Percentiles rank a stretch among this genome's conserved stretches.
phyloP scores from a whole-genome alignment of 2,888 invertebrate genomes.

The Platypus cylindrus region DNA sequence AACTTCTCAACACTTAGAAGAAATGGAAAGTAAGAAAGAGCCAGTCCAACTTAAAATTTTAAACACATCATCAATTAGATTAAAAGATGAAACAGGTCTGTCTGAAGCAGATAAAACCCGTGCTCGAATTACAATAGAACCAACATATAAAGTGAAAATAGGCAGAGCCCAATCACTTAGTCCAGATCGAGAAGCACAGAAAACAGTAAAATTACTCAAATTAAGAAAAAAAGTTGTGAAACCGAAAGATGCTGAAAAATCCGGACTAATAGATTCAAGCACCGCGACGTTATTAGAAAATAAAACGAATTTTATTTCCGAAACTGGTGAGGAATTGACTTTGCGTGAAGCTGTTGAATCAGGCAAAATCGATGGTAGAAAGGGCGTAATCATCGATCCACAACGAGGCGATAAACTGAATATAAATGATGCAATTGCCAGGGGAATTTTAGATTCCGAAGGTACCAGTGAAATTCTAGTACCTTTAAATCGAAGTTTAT shows the following conservation, averaged over 20 bases:
- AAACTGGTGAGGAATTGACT: constrained; percentile 48
- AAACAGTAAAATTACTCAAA: constrained; percentile 56
- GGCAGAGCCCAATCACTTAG: constrained; percentile 46
- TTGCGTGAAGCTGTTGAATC: constrained; percentile 63
- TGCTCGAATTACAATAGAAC: constrained; percentile 44
- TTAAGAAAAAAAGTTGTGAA: constrained; percentile 63
- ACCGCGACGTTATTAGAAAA: constrained; percentile 59
- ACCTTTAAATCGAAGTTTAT: constrained; percentile 67
- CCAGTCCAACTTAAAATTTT: constrained; percentile 18
- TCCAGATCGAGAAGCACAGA: constrained; percentile 51
- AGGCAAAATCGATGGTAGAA: constrained; percentile 57
- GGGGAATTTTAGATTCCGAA: constrained; percentile 68
- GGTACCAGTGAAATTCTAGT: constrained; percentile 64
- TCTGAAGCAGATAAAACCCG: constrained; percentile 48
- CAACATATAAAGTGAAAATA: constrained; percentile 53
- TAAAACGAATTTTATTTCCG: constrained; percentile 41
- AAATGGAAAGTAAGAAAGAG: constrained; percentile 10
- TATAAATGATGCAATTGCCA: constrained; percentile 71
- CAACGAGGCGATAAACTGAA: constrained; percentile 66
- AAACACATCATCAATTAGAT: constrained; percentile 28
- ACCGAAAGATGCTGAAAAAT: constrained; percentile 64
- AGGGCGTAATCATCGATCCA: constrained; percentile 72
- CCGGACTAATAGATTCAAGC: constrained; percentile 63
- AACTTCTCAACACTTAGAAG: constrained; percentile 15
- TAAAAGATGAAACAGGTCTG: constrained; percentile 30